Percentiles rank a stretch among this genome's conserved stretches.
phyloP scores from a whole-genome alignment of 1,140 invertebrate genomes.

The Hydropsyche tenuis region DNA sequence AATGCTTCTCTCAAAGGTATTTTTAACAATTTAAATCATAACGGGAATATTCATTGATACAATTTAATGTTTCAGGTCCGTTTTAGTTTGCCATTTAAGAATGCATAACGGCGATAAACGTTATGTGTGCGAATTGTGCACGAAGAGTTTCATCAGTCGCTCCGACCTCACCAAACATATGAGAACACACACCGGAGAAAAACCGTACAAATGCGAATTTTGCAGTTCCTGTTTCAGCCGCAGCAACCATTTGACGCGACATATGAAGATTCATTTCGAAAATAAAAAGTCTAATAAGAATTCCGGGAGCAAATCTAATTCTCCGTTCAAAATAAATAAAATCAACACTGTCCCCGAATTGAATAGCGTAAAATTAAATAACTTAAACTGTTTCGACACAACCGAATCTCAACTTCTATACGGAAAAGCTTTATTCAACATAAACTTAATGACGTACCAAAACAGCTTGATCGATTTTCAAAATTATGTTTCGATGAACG shows the following conservation, averaged over 20 bases:
- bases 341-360: neutral
- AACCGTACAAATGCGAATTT: slow-evolving; percentile 66
- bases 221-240: slow-evolving; percentile 48
- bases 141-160: slow-evolving; percentile 65
- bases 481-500: slow-evolving; percentile 9
- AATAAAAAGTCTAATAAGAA: slow-evolving; percentile 38
- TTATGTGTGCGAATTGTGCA: slow-evolving; percentile 61
- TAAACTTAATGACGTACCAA: slow-evolving; percentile 21
- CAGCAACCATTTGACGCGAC: slow-evolving; percentile 46
- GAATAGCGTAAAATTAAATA: neutral
- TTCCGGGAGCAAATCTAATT: neutral
- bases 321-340: neutral
- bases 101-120: slow-evolving; percentile 54
- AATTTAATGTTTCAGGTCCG: slow-evolving; percentile 40
- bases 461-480: slow-evolving; percentile 21
- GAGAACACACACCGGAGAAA: slow-evolving; percentile 63
- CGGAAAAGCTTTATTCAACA: slow-evolving; percentile 20
- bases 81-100: slow-evolving; percentile 42
- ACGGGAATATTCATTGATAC: neutral
- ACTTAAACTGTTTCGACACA: neutral
- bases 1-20: slow-evolving; percentile 50
- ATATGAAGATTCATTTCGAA: slow-evolving; percentile 48
- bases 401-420: slow-evolving; percentile 12
- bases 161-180: slow-evolving; percentile 63
- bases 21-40: neutral